Percentiles rank a stretch among this genome's conserved stretches.
Conservation (phyloP, 1,140 invertebrate genomes). For the Lepidurus arcticus region DNA sequence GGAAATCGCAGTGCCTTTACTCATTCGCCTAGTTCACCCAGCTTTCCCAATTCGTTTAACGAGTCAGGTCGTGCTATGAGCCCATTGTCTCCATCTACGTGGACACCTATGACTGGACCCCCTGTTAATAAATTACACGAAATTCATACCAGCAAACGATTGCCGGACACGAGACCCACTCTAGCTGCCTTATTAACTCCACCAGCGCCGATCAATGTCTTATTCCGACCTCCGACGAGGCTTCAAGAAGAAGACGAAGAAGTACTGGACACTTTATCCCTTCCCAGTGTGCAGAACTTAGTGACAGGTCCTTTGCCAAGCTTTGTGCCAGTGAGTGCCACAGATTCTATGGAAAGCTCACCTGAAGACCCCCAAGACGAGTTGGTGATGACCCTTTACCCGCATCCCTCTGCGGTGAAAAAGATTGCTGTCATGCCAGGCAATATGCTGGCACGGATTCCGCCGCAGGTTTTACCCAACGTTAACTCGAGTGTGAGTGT, state of each 20-base stretch:
- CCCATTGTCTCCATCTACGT: background rate
- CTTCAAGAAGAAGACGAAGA: background rate
- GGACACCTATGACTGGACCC: background rate
- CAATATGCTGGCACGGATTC: background rate
- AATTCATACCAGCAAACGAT: background rate
- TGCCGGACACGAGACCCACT: background rate
- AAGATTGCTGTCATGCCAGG: constrained; percentile 12
- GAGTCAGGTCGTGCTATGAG: background rate
- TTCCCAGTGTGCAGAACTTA: background rate
- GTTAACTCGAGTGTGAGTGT: background rate
- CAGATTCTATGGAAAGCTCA: background rate
- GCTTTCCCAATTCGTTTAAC: background rate
- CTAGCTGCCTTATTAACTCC: background rate
- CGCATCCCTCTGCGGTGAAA: background rate
- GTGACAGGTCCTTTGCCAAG: too few species aligned
- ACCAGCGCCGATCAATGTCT: background rate
- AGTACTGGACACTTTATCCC: background rate
- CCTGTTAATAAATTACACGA: background rate
- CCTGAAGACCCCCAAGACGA: background rate
- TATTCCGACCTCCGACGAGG: background rate
- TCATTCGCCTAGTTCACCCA: background rate
- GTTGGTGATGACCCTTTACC: background rate
- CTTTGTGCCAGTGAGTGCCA: background rate
- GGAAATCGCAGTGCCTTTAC: constrained; percentile 11
- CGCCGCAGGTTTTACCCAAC: background rate